A percentile compares a stretch with the other conserved stretches of the same genome.
Evolutionary conservation across 2,797 vertebrate genomes (phyloP).

Genomic region (Pogonophryne albipinna): DNA sequence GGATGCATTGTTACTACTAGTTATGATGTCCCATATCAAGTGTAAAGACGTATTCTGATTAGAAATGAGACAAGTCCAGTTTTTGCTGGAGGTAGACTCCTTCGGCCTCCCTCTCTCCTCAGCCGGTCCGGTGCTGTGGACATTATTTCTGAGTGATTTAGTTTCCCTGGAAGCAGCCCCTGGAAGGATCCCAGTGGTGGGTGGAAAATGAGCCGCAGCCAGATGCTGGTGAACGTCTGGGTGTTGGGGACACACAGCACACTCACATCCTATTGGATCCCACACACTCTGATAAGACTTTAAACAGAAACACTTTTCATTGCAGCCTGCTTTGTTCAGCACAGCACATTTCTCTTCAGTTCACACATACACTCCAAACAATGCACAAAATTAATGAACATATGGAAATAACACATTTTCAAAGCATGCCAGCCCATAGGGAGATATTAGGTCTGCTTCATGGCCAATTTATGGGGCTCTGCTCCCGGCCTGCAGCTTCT

Average conservation of each 20-base stretch:
- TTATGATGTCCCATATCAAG: too few species aligned
- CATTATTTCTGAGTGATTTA: slow-evolving; percentile 63
- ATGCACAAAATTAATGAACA: not conserved
- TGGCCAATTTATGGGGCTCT: slow-evolving; percentile 17
- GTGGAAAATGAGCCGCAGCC: slow-evolving; percentile 63
- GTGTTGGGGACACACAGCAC: slow-evolving; percentile 45
- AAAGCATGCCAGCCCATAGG: not conserved
- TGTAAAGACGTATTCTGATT: too few species aligned
- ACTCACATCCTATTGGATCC: slow-evolving; percentile 6
- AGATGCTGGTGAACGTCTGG: slow-evolving; percentile 54
- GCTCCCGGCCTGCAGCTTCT: slow-evolving; percentile 10
- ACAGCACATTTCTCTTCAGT: not conserved
- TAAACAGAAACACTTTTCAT: not conserved
- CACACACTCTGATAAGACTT: slow-evolving; percentile 21
- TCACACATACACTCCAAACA: not conserved
- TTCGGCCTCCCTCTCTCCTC: not conserved
- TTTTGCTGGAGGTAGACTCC: too few species aligned
- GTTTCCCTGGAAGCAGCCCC: slow-evolving; percentile 74
- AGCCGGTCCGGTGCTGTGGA: slow-evolving; percentile 33
- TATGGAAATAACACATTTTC: slow-evolving; percentile 5
- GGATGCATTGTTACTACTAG: too few species aligned
- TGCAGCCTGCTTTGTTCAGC: not conserved
- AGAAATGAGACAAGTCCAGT: too few species aligned
- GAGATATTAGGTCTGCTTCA: slow-evolving; percentile 29
- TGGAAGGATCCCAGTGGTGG: slow-evolving; percentile 59